Base-by-base conservation (phyloP, 2,888 invertebrate genomes). In the Drosophila bunnanda region DNA sequence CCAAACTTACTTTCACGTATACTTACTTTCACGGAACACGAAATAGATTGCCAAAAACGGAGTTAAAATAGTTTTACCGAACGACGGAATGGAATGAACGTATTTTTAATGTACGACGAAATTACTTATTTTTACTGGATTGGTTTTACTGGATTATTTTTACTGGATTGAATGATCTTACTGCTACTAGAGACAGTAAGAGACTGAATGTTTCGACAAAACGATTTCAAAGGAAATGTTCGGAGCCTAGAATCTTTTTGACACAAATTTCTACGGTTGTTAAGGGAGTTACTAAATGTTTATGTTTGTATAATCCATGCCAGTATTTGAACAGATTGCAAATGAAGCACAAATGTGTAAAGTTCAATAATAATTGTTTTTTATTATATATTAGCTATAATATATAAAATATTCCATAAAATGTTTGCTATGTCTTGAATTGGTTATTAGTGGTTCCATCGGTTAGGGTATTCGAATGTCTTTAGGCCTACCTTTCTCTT, bases 401-500 rank as follows among this genome's bases (percentile, higher is more conserved):
- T n/a, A n/a, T n/a, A n/a, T n/a, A n/a, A n/a, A n/a, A n/a, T n/a
- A n/a, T n/a, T n/a, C n/a, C n/a, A n/a, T n/a, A n/a, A n/a, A n/a
- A n/a, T 30, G 7, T 9, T 39, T 17, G 5, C 4, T 10, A 17
- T 39, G 17, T 39, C 17, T 39, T 17, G 28, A 12, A 32, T 32
- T 10, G 2, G 1, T 3, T 2, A 1, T 48, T 20, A 2, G 13
- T 7, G 12, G 8, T 20, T 50, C 4, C 9, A 6, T 30, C 2
- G 2, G 20, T 7, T 38, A 66, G 65, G 15, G 68, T 68, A 68
- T 69, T 22, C 13, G 5, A 17, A 9, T 17, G 50, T 53, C 50
- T 17, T 25, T 32, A 65, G 53, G 20, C 12, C 38, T 50, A 17
- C 59, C 50, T 38, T 44, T 68, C 50, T 58, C 68, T 52, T 68